phyloP scores from a whole-genome alignment of 2,113 vertebrate genomes.

The Archilochus colubris region DNA sequence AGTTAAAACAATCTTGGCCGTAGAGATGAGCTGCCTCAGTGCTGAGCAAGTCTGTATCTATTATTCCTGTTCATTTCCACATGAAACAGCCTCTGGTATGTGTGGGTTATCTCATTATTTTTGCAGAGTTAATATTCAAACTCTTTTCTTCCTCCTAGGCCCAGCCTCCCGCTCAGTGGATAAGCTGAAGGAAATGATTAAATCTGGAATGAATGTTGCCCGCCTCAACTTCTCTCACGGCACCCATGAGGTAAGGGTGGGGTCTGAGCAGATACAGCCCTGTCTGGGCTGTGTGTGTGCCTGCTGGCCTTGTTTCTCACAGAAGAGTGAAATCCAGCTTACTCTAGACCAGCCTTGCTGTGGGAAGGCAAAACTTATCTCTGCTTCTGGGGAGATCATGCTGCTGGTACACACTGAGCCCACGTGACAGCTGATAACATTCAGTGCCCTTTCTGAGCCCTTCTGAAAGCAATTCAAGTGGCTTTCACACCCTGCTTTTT shows the following conservation, averaged over 20 bases:
- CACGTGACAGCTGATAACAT: neutral
- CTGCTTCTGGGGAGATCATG: neutral
- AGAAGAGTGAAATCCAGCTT: neutral
- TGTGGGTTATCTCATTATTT: neutral
- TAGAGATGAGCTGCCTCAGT: neutral
- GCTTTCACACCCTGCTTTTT: neutral
- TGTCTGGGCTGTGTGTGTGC: fast-evolving
- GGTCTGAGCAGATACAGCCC: fast-evolving
- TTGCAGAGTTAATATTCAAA: neutral
- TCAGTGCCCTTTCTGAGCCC: neutral
- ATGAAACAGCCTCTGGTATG: neutral
- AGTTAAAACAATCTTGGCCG: neutral
- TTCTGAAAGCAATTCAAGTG: neutral
- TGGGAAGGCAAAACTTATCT: neutral
- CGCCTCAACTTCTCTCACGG: slow-evolving; percentile 99
- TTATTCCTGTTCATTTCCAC: neutral
- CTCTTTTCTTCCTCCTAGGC: slow-evolving; percentile 73
- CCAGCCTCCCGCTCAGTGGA: slow-evolving; percentile 91
- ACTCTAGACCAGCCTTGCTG: neutral
- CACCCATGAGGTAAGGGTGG: slow-evolving; percentile 87
- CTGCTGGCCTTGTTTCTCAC: neutral
- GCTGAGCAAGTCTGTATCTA: neutral
- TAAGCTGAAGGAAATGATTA: slow-evolving; percentile 94
- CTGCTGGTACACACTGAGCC: fast-evolving
- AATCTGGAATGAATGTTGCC: slow-evolving; percentile 97